Percentiles rank a stretch among this genome's conserved stretches.
Conservation (phyloP, 2,113 vertebrate species). For the Archilochus colubris region DNA sequence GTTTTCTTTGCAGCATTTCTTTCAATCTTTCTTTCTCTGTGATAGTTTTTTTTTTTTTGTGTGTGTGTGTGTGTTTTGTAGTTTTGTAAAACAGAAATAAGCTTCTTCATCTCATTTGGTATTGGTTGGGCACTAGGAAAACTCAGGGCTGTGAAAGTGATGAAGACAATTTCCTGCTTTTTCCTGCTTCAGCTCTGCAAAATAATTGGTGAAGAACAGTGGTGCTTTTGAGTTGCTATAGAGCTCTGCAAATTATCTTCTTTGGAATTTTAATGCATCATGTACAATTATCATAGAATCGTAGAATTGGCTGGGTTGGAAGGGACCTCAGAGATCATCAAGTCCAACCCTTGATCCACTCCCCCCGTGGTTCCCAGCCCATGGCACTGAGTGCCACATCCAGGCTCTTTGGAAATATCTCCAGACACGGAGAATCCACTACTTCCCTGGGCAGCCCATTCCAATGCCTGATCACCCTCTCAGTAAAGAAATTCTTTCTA, state of each 20-base stretch:
- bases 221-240: not conserved
- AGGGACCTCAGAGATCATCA: too few relatives aligned
- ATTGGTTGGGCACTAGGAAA: not conserved
- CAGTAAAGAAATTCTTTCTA: too few relatives aligned
- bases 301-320: too few relatives aligned
- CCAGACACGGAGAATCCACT: too few relatives aligned
- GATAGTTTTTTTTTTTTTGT: not conserved
- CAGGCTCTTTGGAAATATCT: too few relatives aligned
- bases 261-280: not conserved
- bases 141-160: not conserved
- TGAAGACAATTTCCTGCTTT: not conserved
- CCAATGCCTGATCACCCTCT: too few relatives aligned
- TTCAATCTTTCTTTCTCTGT: not conserved
- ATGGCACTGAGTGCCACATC: too few relatives aligned
- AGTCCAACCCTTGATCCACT: too few relatives aligned
- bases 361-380: too few relatives aligned
- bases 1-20: not conserved
- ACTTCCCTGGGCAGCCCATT: too few relatives aligned
- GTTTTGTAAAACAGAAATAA: not conserved
- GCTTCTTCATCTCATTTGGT: not conserved
- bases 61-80: not conserved
- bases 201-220: not conserved
- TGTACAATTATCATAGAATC: not conserved
- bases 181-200: not conserved
- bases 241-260: not conserved